These are phyloP conservation scores for Chromobotia macracanthus DNA, from an alignment of 2,797 vertebrate species.

Conservation along the genomic window DNA sequence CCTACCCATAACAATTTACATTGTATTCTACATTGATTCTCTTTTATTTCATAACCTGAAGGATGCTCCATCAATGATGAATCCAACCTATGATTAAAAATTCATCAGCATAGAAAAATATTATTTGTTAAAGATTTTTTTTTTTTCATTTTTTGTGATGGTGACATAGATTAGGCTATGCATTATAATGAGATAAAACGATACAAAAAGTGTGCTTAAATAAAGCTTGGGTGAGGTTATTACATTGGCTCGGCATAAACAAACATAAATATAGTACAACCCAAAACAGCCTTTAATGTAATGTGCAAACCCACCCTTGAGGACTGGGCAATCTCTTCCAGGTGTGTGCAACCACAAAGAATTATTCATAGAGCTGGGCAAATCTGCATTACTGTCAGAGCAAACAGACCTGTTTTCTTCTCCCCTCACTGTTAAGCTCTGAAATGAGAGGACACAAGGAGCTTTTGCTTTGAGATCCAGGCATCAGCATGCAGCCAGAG, in stretches of 20 bases:
- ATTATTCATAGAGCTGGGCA: conserved; percentile 35
- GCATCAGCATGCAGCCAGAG: conserved; percentile 42
- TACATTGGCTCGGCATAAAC: conserved; percentile 8
- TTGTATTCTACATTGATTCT: conserved; percentile 49
- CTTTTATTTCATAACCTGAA: conserved; percentile 57
- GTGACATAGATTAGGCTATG: conserved; percentile 6
- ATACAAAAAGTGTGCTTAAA: conserved; percentile 15
- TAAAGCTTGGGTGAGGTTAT: conserved; percentile 2
- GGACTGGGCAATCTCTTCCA: conserved; percentile 1
- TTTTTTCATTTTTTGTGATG: neutral
- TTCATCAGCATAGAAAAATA: conserved; percentile 47
- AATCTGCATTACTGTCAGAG: conserved; percentile 20
- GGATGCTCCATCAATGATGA: conserved; percentile 57
- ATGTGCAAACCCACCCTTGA: conserved; percentile 11
- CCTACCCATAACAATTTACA: conserved; percentile 49
- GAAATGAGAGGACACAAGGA: conserved; percentile 20
- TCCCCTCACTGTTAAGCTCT: conserved; percentile 4
- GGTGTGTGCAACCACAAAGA: conserved; percentile 34
- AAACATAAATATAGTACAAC: conserved; percentile 6
- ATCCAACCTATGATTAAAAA: conserved; percentile 46
- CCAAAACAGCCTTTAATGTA: conserved; percentile 23
- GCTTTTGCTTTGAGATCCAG: conserved; percentile 35
- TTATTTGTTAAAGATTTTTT: conserved; percentile 27
- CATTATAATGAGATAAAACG: neutral
- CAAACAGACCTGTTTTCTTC: conserved; percentile 21